Base-by-base conservation (phyloP, 2,888 invertebrate genomes). In the Lamellibrachia satsuma region DNA sequence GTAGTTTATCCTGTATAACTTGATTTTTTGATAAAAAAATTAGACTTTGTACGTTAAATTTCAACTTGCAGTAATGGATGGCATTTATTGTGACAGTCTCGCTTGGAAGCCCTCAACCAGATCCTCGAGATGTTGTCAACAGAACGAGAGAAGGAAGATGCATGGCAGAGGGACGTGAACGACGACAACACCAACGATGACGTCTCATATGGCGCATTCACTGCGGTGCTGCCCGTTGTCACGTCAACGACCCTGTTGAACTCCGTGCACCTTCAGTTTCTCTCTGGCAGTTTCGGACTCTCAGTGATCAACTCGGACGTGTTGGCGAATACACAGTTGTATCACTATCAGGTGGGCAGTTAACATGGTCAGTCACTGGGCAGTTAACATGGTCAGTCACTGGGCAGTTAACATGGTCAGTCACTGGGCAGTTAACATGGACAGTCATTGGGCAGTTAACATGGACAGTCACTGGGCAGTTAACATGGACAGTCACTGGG, bases 251-350 rank as follows among this genome's bases (percentile, higher is more conserved):
- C 96, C 0, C 94, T 96, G 91, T 94, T 96, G 11, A 95, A 95
- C 93, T 96, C 96, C 93, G 94, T 93, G 7, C 97, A 97, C 94
- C 97, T 97, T 90, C 97, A 97, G 94, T 95, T 97, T 3, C 95
- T 97, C 92, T 97, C 97, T 27, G 97, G 97, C 11, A 97, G 97
- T 94, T 97, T 97, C 94, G 97, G 97, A 52, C 96, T 97, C 90
- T 97, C 95, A 55, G 96, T 97, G 15, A 93, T 95, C 7, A 95
- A 95, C 7, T 93, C 95, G 27, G 95, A 95, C 91, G 90, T 92
- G 9, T 93, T 92, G 39, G 93, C 93, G 15, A 94, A 96, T 92
- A 96, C 97, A 1, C 97, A 97, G 93, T 95, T 97, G 11, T 96
- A 97, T 94, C 97, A 97, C 95, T 97, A 97, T 95, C 96, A 97